Percentiles rank a stretch among this genome's conserved stretches.
Conservation (phyloP, 2,888 invertebrate genomes). For the Coleophora deauratella region DNA sequence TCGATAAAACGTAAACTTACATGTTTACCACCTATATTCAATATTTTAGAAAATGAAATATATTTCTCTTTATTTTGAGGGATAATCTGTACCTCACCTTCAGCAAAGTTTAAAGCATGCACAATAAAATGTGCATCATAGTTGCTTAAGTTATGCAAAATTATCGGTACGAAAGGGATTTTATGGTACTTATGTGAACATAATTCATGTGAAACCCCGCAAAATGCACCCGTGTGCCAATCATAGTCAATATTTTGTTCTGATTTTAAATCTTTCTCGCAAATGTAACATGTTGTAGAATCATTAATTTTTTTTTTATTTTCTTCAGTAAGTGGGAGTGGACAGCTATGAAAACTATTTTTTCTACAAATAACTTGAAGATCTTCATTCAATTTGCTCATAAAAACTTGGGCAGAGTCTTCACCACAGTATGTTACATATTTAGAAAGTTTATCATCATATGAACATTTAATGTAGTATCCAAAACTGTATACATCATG, state of each 20-base stretch:
- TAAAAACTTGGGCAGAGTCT: conserved; percentile 1
- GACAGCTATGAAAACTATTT: conserved; percentile 4
- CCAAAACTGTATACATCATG: conserved; percentile 25
- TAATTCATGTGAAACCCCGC: conserved; percentile 1
- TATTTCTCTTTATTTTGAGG: conserved; percentile 27
- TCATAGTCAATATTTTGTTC: conserved; percentile 3
- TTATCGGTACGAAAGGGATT: conserved; percentile 1
- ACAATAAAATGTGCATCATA: conserved; percentile 22
- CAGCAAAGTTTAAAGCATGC: conserved; percentile 19
- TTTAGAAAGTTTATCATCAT: conserved; percentile 20
- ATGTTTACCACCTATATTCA: conserved; percentile 1
- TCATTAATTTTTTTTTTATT: conserved; percentile 2
- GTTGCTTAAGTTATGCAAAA: conserved; percentile 7
- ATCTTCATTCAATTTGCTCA: too few relatives aligned
- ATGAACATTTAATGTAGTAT: conserved; percentile 25
- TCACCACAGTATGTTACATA: conserved; percentile 19
- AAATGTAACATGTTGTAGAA: not conserved
- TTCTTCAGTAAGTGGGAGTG: conserved; percentile 2
- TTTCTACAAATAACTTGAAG: not conserved
- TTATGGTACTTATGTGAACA: conserved; percentile 4
- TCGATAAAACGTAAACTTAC: conserved; percentile 10
- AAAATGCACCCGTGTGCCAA: conserved; percentile 3
- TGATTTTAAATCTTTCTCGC: not conserved
- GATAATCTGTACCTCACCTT: conserved; percentile 18
- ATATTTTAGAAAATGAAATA: conserved; percentile 26